phyloP scores from a whole-genome alignment of 2,797 vertebrate genomes.

The Hylomyscus alleni region DNA sequence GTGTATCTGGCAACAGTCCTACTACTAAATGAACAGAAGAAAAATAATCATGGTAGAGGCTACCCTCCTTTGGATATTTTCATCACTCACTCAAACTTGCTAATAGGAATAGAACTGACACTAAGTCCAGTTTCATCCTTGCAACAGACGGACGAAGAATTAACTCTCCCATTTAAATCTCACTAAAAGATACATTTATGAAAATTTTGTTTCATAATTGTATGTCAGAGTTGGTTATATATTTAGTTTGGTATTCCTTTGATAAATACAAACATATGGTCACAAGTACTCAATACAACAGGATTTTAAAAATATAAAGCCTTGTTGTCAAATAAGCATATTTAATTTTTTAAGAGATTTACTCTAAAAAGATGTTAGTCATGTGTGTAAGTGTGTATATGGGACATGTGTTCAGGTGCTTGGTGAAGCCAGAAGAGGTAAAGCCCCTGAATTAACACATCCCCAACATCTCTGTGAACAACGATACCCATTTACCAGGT shows the following conservation, averaged over 20 bases:
- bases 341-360: neutral
- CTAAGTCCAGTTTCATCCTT: neutral
- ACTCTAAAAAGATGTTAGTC: neutral
- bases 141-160: neutral
- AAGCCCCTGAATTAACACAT: neutral
- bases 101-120: neutral
- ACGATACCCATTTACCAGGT: too few species aligned
- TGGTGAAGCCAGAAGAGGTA: neutral
- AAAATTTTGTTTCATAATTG: constrained; percentile 15
- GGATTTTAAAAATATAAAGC: neutral
- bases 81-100: neutral
- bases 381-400: neutral
- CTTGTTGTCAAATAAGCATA: neutral
- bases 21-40: neutral
- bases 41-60: neutral
- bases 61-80: neutral
- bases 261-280: constrained; percentile 33
- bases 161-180: neutral
- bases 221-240: constrained; percentile 9
- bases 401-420: neutral
- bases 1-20: neutral
- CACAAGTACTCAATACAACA: constrained; percentile 1
- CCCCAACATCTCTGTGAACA: neutral
- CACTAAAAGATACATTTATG: constrained; percentile 3
- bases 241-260: neutral